A percentile compares a stretch with the other conserved stretches of the same genome.
phyloP scores from a whole-genome alignment of 1,140 invertebrate species.

The Nebria ingens region DNA sequence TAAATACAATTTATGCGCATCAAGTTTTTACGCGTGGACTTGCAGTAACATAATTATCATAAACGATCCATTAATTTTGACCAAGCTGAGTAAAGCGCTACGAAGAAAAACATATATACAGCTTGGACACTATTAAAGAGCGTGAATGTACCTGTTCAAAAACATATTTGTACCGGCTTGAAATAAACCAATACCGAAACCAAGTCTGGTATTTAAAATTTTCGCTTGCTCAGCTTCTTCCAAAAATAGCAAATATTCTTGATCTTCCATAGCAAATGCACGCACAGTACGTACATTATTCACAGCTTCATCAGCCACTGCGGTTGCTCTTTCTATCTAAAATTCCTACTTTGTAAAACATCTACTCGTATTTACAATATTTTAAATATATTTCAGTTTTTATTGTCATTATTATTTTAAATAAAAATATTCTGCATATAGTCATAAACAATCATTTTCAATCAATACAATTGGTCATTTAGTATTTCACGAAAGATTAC shows the following conservation, averaged over 20 bases:
- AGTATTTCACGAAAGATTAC: too few relatives aligned
- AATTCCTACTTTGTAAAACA: neutral
- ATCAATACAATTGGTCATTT: too few relatives aligned
- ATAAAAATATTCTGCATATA: too few relatives aligned
- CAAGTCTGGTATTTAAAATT: slow-evolving; percentile 65
- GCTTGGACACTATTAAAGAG: neutral
- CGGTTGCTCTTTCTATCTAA: slow-evolving; percentile 70
- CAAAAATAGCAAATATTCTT: slow-evolving; percentile 66
- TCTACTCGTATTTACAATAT: neutral
- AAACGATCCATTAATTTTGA: too few relatives aligned
- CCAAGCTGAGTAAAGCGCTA: too few relatives aligned
- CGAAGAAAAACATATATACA: too few relatives aligned
- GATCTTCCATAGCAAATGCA: slow-evolving; percentile 85
- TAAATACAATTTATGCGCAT: too few relatives aligned
- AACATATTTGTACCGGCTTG: slow-evolving; percentile 73
- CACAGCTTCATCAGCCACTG: slow-evolving; percentile 85
- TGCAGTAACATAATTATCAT: too few relatives aligned
- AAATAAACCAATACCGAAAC: slow-evolving; percentile 83
- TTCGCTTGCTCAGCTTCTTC: slow-evolving; percentile 62
- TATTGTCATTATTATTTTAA: too few relatives aligned
- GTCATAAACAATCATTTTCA: too few relatives aligned
- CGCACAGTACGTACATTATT: slow-evolving; percentile 84
- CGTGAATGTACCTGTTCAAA: slow-evolving; percentile 55
- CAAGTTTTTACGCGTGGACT: too few relatives aligned
- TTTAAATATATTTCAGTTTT: neutral